Evolutionary conservation across 1,140 invertebrate species (phyloP).

Genomic region (Trichonephila clavipes): DNA sequence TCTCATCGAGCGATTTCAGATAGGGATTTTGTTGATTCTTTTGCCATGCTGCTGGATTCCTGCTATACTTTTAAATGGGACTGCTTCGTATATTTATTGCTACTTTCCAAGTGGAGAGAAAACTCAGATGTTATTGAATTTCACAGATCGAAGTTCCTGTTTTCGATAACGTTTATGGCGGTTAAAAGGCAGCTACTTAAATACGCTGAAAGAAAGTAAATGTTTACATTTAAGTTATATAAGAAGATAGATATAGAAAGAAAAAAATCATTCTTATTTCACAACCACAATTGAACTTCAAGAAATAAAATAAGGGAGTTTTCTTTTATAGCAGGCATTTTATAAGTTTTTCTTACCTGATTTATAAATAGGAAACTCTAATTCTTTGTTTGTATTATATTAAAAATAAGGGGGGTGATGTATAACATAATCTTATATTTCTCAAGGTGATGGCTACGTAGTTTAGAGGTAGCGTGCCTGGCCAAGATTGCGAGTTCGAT

Average conservation of each 20-base stretch:
- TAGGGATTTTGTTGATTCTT: neutral
- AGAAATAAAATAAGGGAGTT: no score
- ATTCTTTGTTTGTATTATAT: no score
- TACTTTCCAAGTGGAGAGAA: constrained; percentile 23
- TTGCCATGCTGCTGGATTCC: neutral
- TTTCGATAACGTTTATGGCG: constrained; percentile 20
- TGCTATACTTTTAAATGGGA: constrained; percentile 43
- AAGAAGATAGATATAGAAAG: neutral
- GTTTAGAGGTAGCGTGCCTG: no score
- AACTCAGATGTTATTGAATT: constrained; percentile 19
- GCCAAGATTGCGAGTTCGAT: no score
- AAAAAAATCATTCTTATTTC: neutral
- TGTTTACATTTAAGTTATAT: neutral
- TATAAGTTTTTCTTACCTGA: no score
- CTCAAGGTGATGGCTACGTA: no score
- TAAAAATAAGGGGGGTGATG: no score
- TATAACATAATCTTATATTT: no score
- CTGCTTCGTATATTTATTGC: constrained; percentile 53
- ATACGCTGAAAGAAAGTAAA: constrained; percentile 22
- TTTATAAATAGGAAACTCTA: no score
- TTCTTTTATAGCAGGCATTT: no score
- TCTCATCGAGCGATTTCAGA: constrained; percentile 22
- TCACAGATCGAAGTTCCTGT: constrained; percentile 15
- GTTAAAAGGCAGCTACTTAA: constrained; percentile 22
- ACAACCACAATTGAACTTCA: no score